Percentiles rank a stretch among this genome's conserved stretches.
These are phyloP conservation scores for Anser brachyrhynchus DNA, from an alignment of 2,113 vertebrate species.

Conservation along the genomic window DNA sequence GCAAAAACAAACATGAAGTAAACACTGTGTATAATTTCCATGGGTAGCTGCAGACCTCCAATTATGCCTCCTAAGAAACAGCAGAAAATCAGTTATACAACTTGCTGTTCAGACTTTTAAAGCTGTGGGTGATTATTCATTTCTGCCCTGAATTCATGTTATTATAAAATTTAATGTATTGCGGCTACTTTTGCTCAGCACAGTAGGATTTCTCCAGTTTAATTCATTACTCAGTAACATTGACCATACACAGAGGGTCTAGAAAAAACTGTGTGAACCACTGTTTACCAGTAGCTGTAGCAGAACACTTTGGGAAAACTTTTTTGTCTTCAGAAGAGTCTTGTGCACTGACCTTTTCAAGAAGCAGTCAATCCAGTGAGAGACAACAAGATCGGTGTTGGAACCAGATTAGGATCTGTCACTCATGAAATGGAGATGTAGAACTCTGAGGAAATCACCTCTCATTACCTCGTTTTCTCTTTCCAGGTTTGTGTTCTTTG, in stretches of 20 bases:
- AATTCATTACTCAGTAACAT: not conserved
- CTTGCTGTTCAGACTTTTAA: not conserved
- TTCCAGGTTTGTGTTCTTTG: rapidly evolving
- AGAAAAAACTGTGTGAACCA: not conserved
- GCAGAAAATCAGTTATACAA: not conserved
- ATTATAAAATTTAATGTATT: not conserved
- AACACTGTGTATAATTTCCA: not conserved
- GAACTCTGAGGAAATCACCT: not conserved
- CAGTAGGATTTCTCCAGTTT: not conserved
- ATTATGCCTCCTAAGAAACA: not conserved
- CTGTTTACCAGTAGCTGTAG: not conserved
- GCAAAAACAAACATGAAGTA: not conserved
- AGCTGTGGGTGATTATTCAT: not conserved
- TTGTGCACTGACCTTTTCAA: not conserved
- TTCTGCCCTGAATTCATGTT: not conserved
- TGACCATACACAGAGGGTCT: not conserved
- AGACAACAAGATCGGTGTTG: not conserved
- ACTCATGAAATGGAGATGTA: not conserved
- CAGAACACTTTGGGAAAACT: not conserved
- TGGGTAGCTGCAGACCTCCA: not conserved
- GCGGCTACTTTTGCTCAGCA: not conserved
- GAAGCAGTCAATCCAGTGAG: not conserved
- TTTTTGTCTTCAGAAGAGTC: not conserved
- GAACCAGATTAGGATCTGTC: not conserved
- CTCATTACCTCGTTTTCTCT: not conserved